Conservation (phyloP, 1,140 invertebrate species). For the Pogonognathellus flavescens region DNA sequence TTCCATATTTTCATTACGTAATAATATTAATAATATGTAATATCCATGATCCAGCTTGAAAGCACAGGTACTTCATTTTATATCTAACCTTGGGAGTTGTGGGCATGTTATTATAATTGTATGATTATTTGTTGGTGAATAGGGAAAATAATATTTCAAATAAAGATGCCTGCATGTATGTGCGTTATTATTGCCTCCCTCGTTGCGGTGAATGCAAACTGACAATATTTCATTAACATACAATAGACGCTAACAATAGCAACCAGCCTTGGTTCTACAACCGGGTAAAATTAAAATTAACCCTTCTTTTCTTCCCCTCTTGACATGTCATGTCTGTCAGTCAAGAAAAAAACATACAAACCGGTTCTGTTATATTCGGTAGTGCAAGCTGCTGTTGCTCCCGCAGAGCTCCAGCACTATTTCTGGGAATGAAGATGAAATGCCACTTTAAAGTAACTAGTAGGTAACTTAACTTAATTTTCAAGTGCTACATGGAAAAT, state of each 20-base stretch:
- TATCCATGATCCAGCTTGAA: too few relatives aligned
- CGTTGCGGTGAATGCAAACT: not conserved
- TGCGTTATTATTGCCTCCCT: not conserved
- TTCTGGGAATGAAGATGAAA: conserved; percentile 1
- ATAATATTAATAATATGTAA: too few relatives aligned
- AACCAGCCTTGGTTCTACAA: not conserved
- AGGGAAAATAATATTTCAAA: too few relatives aligned
- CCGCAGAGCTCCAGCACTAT: conserved; percentile 4
- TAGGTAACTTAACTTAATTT: too few relatives aligned
- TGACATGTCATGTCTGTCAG: not conserved
- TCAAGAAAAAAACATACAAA: conserved; percentile 30
- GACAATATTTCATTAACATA: not conserved
- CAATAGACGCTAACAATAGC: not conserved
- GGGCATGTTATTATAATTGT: too few relatives aligned
- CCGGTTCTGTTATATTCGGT: conserved; percentile 12
- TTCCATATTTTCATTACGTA: too few relatives aligned
- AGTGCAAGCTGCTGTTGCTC: not conserved
- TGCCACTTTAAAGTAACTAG: not conserved
- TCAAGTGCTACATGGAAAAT: too few relatives aligned
- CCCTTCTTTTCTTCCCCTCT: conserved; percentile 1
- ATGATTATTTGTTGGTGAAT: not conserved
- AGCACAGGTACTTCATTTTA: too few relatives aligned
- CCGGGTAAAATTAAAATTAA: conserved; percentile 30
- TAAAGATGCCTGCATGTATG: not conserved
- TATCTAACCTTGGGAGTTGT: too few relatives aligned